Percentiles rank a stretch among this genome's conserved stretches.
Conservation (phyloP, 1,140 invertebrate species). For the Procambarus virginalis region DNA sequence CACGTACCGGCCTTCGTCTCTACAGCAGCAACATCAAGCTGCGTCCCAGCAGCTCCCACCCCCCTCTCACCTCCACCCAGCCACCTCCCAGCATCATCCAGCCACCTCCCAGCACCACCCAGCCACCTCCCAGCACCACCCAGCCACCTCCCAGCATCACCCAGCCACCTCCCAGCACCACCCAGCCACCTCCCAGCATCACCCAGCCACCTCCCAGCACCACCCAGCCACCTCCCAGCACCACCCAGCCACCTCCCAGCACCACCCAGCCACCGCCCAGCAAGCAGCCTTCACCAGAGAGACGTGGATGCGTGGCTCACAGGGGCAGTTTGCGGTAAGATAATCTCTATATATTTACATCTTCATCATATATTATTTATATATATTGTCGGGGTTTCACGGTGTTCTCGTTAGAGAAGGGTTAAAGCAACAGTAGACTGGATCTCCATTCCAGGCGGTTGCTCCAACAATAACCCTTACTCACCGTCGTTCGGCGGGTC, state of each 20-base stretch:
- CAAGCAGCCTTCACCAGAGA: slow-evolving; percentile 39
- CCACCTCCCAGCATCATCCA: slow-evolving; percentile 11
- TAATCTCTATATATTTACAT: not conserved
- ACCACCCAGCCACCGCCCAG: too few relatives aligned
- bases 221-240: not conserved
- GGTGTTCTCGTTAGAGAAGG: too few relatives aligned
- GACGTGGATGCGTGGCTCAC: slow-evolving; percentile 45
- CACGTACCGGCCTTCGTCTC: not conserved
- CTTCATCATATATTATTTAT: too few relatives aligned
- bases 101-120: not conserved
- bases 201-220: slow-evolving; percentile 20
- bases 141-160: not conserved
- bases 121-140: not conserved
- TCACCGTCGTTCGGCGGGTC: too few relatives aligned
- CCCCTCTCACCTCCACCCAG: not conserved
- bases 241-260: too few relatives aligned
- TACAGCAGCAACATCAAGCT: slow-evolving; percentile 34
- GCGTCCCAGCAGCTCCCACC: slow-evolving; percentile 15
- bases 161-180: slow-evolving; percentile 20
- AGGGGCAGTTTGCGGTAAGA: slow-evolving; percentile 45
- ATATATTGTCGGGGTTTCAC: too few relatives aligned
- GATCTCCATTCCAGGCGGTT: too few relatives aligned
- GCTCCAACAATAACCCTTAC: too few relatives aligned
- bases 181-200: not conserved
- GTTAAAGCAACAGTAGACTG: too few relatives aligned